Percentiles rank a stretch among this genome's conserved stretches.
These are phyloP conservation scores for Drosophila bipectinata DNA, from an alignment of 1,140 invertebrate species.

Conservation along the genomic window DNA sequence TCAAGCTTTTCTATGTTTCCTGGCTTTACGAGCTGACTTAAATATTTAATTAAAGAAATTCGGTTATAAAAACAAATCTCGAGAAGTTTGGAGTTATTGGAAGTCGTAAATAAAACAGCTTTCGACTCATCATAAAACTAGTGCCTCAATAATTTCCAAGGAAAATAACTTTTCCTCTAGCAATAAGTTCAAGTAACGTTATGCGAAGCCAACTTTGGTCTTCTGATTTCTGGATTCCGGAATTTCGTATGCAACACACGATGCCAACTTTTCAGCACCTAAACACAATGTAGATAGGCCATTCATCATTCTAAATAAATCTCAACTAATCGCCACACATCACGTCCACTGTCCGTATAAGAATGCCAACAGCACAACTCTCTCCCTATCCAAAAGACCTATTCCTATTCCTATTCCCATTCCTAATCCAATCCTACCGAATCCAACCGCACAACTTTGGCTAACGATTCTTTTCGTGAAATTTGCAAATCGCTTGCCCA, in stretches of 20 bases:
- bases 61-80: conserved; percentile 6
- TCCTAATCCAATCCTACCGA: conserved; percentile 1
- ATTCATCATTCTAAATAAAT: conserved; percentile 47
- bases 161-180: conserved; percentile 3
- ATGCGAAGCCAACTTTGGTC: neutral
- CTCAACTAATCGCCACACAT: conserved; percentile 49
- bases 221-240: neutral
- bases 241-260: conserved; percentile 28
- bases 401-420: neutral
- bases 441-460: conserved; percentile 28
- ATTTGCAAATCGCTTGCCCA: conserved; percentile 51
- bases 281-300: conserved; percentile 39
- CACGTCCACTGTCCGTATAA: conserved; percentile 31
- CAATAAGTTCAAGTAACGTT: conserved; percentile 12
- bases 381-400: neutral
- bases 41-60: conserved; percentile 27
- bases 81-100: neutral
- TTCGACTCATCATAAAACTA: neutral
- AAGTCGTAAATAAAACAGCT: conserved; percentile 3
- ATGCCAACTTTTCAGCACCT: conserved; percentile 35
- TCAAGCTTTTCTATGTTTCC: neutral
- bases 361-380: conserved; percentile 23
- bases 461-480: conserved; percentile 52
- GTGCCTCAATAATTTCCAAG: neutral
- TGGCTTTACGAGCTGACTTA: conserved; percentile 9